These are phyloP conservation scores for Drosophila cognata DNA, from an alignment of 2,888 invertebrate genomes.

Conservation along the genomic window DNA sequence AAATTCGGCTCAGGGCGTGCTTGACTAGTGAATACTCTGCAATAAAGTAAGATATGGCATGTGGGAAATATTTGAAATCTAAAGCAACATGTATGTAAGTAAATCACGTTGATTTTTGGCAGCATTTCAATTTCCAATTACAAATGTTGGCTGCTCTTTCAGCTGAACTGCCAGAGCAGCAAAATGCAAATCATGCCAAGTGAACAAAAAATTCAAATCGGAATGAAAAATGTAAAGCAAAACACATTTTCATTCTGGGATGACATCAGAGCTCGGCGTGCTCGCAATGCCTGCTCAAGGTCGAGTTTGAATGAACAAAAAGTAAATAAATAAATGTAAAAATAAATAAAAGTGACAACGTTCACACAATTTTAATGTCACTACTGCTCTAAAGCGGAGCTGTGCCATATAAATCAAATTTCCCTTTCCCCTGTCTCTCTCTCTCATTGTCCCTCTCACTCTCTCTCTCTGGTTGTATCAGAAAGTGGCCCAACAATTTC, in stretches of 20 bases:
- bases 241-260: slow-evolving; percentile 7
- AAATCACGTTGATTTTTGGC: background rate
- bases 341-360: slow-evolving; percentile 39
- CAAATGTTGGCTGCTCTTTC: background rate
- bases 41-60: background rate
- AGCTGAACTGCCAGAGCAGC: background rate
- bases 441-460: background rate
- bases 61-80: background rate
- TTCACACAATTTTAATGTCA: slow-evolving; percentile 50
- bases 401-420: slow-evolving; percentile 35
- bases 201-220: background rate
- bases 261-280: slow-evolving; percentile 44
- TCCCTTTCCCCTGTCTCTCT: background rate
- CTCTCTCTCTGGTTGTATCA: background rate
- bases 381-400: slow-evolving; percentile 7
- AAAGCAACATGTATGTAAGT: background rate
- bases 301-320: slow-evolving; percentile 1
- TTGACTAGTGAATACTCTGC: background rate
- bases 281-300: slow-evolving; percentile 32
- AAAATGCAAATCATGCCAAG: slow-evolving; percentile 7
- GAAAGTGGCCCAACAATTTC: slow-evolving; percentile 34
- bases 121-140: background rate
- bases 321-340: slow-evolving; percentile 16
- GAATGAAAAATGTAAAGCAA: background rate
- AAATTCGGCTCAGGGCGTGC: background rate